These are phyloP conservation scores for Choloepus hoffmanni DNA, from an alignment of 2,113 vertebrate genomes.

Conservation along the genomic window DNA sequence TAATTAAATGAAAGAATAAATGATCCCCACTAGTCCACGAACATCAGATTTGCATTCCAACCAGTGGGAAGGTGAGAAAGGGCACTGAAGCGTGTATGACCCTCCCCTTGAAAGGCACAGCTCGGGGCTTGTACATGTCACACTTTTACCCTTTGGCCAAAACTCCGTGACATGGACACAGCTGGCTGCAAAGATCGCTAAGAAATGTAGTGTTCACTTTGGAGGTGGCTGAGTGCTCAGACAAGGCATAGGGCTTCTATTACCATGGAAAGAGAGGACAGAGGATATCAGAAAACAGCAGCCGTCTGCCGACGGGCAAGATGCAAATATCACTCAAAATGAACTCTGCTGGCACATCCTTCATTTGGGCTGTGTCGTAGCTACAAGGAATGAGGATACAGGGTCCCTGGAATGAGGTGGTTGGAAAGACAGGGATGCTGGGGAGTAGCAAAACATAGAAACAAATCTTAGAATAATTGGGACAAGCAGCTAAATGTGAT, in stretches of 20 bases:
- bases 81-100: accelerated
- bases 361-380: neutral
- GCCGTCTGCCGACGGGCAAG: neutral
- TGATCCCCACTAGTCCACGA: accelerated
- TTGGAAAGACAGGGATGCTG: neutral
- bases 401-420: neutral
- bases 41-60: neutral
- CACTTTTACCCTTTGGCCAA: too few species aligned
- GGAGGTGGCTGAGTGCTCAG: neutral
- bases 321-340: neutral
- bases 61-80: neutral
- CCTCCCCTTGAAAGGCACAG: neutral
- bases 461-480: constrained; percentile 57
- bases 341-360: accelerated
- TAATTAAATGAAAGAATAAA: neutral
- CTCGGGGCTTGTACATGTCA: neutral
- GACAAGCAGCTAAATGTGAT: constrained; percentile 56
- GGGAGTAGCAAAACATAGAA: constrained; percentile 16
- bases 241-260: neutral
- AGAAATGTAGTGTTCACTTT: neutral
- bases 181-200: neutral
- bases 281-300: accelerated
- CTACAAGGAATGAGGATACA: neutral
- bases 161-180: neutral
- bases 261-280: neutral